These are phyloP conservation scores for Drosophila kanekoi DNA, from an alignment of 2,888 invertebrate genomes.

Conservation along the genomic window DNA sequence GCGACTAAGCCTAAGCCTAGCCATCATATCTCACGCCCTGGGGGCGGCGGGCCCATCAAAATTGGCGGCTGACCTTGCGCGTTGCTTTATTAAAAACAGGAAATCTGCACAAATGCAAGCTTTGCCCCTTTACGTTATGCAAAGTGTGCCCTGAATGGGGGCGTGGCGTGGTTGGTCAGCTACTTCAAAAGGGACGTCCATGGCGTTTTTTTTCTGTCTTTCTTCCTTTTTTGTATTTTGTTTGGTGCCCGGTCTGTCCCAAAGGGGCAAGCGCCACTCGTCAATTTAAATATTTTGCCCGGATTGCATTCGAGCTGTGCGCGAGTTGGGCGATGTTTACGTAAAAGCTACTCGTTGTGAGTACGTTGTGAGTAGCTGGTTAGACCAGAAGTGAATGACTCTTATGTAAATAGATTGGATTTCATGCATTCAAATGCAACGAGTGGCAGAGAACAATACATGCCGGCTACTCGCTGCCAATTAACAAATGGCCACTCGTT, in stretches of 20 bases:
- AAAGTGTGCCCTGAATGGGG: background rate
- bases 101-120: slow-evolving; percentile 44
- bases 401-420: slow-evolving; percentile 3
- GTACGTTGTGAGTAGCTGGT: background rate
- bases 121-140: slow-evolving; percentile 3
- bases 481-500: background rate
- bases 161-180: slow-evolving; percentile 19
- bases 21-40: background rate
- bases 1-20: background rate
- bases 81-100: slow-evolving; percentile 63
- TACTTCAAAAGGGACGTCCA: slow-evolving; percentile 24
- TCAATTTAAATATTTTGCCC: slow-evolving; percentile 4
- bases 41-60: slow-evolving; percentile 38
- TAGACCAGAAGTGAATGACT: background rate
- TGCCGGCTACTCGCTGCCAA: background rate
- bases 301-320: background rate
- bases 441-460: too few species aligned
- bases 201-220: slow-evolving; percentile 1
- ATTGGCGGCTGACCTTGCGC: slow-evolving; percentile 61
- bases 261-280: slow-evolving; percentile 1
- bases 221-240: too few species aligned
- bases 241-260: too few species aligned
- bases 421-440: background rate
- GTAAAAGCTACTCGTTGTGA: background rate
- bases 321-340: background rate